Evolutionary conservation across 2,797 vertebrate genomes (phyloP), one percentile per base, ranked within the genome.

Genomic region (Poliocrania exsul): DNA sequence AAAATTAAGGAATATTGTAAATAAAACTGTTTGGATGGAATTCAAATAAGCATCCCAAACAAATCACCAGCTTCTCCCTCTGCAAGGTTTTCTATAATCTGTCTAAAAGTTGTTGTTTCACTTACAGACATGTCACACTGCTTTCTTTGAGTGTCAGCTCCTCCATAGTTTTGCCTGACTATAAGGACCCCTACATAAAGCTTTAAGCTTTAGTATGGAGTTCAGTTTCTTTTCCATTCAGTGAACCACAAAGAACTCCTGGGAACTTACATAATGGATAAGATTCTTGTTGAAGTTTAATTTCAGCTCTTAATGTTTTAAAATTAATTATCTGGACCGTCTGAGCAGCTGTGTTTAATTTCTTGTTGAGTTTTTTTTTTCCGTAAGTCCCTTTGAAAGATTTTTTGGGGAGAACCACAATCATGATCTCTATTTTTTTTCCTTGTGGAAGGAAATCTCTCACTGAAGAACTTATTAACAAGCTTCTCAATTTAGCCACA

Each of bases 271-370:
- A 25, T 47, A 72, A 79, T 5, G 37, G 40, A 54, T 20, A 78
- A 81, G 38, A 85, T 46, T 72, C 20, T 66, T 92, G 93, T 15
- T 90, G n/a, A 75, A 86, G n/a, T 83, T 58, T 69, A 58, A 69
- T 92, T 86, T 92, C 37, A 69, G 28, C 37, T 86, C 58, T 66
- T 73, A 81, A 49, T 78, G 6, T 83, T 71, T 91, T 66, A 70
- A 81, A 93, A 81, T 72, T 62, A 14, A 33, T 89, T 74, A 46
- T 88, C 69, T 88, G 21, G 18, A 51, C 28, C 65, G 18, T 92
- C 56, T 81, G 38, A 91, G 40, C 40, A 94, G 47, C 62, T 92
- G 75, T 44, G 16, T 85, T 86, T 81, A 65, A 93, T 92, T 71
- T 86, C 37, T 79, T 42, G 1, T 9, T 49, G 40, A 17, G 40